Evolutionary conservation across 2,797 vertebrate genomes (phyloP).

Genomic region (Sitta carolinensis): DNA sequence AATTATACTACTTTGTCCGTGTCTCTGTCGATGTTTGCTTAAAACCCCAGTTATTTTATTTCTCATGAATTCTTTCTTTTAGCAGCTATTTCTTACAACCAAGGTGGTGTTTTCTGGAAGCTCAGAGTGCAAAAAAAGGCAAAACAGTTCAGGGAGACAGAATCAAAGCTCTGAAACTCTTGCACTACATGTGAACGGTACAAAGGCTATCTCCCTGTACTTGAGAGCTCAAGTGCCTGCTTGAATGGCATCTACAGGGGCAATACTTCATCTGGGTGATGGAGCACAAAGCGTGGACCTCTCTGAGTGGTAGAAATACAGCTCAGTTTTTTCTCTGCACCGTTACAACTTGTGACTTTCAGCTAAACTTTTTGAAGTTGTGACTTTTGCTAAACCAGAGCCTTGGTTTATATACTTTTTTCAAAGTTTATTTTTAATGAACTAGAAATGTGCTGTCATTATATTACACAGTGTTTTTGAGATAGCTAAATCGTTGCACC

Average conservation of each 20-base stretch:
- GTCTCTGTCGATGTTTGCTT: not conserved
- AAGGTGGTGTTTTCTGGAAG: rapidly evolving
- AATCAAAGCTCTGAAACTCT: not conserved
- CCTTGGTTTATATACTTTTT: not conserved
- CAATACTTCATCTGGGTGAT: not conserved
- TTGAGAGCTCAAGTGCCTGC: not conserved
- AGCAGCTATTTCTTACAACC: not conserved
- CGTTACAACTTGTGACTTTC: not conserved
- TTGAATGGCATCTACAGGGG: not conserved
- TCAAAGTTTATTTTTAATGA: not conserved
- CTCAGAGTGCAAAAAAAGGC: not conserved
- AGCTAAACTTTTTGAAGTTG: too few relatives aligned
- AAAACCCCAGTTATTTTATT: not conserved
- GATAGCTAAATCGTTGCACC: not conserved
- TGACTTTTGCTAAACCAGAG: not conserved
- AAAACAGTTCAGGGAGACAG: not conserved
- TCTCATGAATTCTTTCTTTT: not conserved
- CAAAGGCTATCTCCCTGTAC: rapidly evolving
- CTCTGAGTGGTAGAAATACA: not conserved
- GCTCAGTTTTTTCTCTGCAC: not conserved
- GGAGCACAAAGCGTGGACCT: not conserved
- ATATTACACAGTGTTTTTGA: not conserved
- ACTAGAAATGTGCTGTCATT: not conserved
- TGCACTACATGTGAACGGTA: not conserved
- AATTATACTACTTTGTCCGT: rapidly evolving